A percentile compares a stretch with the other conserved stretches of the same genome.
Evolutionary conservation across 2,888 invertebrate genomes (phyloP).

Genomic region (Dioctria rufipes): DNA sequence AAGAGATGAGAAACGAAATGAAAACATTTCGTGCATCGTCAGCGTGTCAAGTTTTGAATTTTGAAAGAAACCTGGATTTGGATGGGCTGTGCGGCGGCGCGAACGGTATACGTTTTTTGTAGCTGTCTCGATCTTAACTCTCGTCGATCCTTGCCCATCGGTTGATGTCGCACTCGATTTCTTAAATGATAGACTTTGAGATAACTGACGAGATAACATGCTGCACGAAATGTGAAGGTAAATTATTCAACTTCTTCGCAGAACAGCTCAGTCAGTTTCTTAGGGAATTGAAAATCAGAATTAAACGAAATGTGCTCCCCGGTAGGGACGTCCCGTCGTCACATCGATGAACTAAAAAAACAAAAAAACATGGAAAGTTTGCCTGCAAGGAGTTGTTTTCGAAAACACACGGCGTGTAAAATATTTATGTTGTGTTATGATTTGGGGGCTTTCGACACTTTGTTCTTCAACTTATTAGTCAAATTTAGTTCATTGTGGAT

Average conservation of each 20-base stretch:
- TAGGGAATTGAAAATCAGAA: conserved; percentile 6
- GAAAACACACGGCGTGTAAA: too few relatives aligned
- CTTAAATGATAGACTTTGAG: not conserved
- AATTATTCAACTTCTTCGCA: conserved; percentile 24
- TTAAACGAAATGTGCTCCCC: not conserved
- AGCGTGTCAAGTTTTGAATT: not conserved
- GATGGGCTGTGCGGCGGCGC: not conserved
- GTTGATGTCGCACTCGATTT: conserved; percentile 19
- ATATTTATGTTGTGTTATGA: too few relatives aligned
- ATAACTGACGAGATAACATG: conserved; percentile 38
- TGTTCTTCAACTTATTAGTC: too few relatives aligned
- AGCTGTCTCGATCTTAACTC: too few relatives aligned
- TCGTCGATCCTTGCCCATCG: not conserved
- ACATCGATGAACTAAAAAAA: too few relatives aligned
- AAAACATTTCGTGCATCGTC: conserved; percentile 4
- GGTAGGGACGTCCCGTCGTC: too few relatives aligned
- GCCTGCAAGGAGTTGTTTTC: not conserved
- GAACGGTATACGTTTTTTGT: too few relatives aligned
- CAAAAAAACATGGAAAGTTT: not conserved
- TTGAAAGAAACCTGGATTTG: not conserved
- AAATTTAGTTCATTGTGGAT: too few relatives aligned
- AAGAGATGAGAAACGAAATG: not conserved
- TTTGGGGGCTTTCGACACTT: too few relatives aligned
- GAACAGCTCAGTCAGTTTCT: too few relatives aligned
- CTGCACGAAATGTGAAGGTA: conserved; percentile 24